Evolutionary conservation across 2,888 invertebrate species (phyloP).

Genomic region (Oscheius myriophilus): DNA sequence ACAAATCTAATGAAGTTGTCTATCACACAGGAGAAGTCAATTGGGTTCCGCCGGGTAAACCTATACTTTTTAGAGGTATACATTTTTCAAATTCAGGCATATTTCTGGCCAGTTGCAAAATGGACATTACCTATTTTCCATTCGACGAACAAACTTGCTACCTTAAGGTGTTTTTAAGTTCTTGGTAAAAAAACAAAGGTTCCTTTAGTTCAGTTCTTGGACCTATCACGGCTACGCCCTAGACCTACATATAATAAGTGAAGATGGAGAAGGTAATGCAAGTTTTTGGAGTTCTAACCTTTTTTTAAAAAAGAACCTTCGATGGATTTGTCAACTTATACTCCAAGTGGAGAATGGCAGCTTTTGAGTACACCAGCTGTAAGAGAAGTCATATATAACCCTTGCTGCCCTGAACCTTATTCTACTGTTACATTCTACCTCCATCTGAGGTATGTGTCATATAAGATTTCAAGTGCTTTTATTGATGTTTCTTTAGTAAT

Average conservation of each 20-base stretch:
- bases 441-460: constrained; percentile 38
- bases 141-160: constrained; percentile 64
- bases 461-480: neutral
- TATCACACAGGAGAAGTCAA: constrained; percentile 63
- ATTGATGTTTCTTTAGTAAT: neutral
- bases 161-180: constrained; percentile 40
- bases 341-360: constrained; percentile 63
- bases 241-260: constrained; percentile 78
- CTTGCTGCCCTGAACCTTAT: constrained; percentile 84
- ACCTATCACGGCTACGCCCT: constrained; percentile 89
- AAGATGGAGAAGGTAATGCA: constrained; percentile 44
- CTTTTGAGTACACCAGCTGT: constrained; percentile 68
- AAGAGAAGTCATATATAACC: constrained; percentile 73
- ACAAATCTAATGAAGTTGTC: constrained; percentile 62
- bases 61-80: too few species aligned
- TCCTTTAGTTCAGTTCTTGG: constrained; percentile 89
- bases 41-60: constrained; percentile 62
- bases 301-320: constrained; percentile 36
- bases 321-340: constrained; percentile 62
- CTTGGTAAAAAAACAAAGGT: neutral
- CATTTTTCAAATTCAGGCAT: constrained; percentile 29
- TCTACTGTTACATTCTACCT: constrained; percentile 72
- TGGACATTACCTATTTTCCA: constrained; percentile 63
- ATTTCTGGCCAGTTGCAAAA: constrained; percentile 57
- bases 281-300: neutral